Conservation (phyloP, 2,113 vertebrate species). For the Sinocyclocheilus anophthalmus region DNA sequence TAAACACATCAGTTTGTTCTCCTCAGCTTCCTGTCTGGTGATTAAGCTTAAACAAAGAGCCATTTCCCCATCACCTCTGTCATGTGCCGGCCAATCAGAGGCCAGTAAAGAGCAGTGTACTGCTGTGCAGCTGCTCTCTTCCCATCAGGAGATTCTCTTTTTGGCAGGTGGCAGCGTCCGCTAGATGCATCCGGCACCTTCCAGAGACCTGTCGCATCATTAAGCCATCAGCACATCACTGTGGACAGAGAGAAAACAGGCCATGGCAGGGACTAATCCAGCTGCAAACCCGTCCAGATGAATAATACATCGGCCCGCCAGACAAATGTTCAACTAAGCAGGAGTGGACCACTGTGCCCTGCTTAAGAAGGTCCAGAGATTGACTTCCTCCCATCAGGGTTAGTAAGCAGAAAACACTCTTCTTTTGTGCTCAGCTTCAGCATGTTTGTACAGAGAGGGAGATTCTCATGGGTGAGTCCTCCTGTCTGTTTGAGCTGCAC, state of each 20-base stretch:
- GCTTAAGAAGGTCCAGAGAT: constrained; percentile 38
- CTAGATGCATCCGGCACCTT: constrained; percentile 47
- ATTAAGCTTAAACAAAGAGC: constrained; percentile 53
- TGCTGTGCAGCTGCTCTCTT: constrained; percentile 52
- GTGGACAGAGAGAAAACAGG: constrained; percentile 56
- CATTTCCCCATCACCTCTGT: constrained; percentile 14
- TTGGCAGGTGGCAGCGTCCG: constrained; percentile 49
- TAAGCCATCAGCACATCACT: constrained; percentile 51
- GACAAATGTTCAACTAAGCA: constrained; percentile 61
- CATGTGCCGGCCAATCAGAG: constrained; percentile 12
- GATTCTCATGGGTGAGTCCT: constrained; percentile 29
- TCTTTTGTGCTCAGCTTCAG: constrained; percentile 44
- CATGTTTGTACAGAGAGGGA: constrained; percentile 32
- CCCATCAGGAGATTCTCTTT: constrained; percentile 53
- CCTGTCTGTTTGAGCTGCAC: constrained; percentile 30
- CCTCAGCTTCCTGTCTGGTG: neutral
- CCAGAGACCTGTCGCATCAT: constrained; percentile 54
- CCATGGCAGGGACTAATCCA: constrained; percentile 58
- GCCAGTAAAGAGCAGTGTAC: constrained; percentile 42
- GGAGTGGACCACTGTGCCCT: constrained; percentile 43
- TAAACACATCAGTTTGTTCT: constrained; percentile 15
- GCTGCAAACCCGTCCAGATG: constrained; percentile 61
- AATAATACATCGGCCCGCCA: constrained; percentile 63
- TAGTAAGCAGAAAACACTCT: constrained; percentile 30
- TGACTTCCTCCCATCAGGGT: constrained; percentile 39